Evolutionary conservation across 2,797 vertebrate species (phyloP).

Genomic region (Parotocinclus haroldoi): DNA sequence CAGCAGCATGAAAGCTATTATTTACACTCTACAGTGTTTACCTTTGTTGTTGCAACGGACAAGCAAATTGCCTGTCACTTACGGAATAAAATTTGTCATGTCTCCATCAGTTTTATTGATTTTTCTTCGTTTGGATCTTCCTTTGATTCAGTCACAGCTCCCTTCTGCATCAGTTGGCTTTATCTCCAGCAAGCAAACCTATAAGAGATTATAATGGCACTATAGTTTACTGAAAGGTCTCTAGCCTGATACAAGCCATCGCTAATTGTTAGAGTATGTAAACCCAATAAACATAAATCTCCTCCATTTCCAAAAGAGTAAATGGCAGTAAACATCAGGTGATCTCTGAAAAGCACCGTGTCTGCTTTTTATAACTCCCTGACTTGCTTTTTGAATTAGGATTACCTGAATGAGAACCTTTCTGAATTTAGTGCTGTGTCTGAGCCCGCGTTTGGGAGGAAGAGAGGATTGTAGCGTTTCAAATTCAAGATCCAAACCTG

Average conservation of each 20-base stretch:
- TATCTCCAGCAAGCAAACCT: too few species aligned
- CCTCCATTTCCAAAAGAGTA: constrained; percentile 1
- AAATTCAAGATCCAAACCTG: background rate
- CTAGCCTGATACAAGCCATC: background rate
- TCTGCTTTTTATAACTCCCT: background rate
- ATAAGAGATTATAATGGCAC: constrained; percentile 1
- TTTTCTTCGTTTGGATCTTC: too few species aligned
- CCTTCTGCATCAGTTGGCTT: too few species aligned
- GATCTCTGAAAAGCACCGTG: constrained; percentile 9
- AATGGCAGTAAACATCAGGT: constrained; percentile 3
- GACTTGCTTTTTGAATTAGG: background rate
- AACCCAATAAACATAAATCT: background rate
- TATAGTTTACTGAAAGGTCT: too few species aligned
- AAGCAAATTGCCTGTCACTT: too few species aligned
- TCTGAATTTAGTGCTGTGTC: background rate
- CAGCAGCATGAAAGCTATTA: too few species aligned
- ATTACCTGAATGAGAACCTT: constrained; percentile 24
- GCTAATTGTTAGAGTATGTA: constrained; percentile 7
- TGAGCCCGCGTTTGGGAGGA: background rate
- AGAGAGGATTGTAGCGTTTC: constrained; percentile 6
- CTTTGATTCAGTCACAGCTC: too few species aligned
- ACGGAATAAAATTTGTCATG: too few species aligned
- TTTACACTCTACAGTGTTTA: too few species aligned
- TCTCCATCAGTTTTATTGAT: too few species aligned
- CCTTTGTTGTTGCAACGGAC: too few species aligned